A percentile compares a stretch with the other conserved stretches of the same genome.
These are phyloP conservation scores for Pterocles orientalis DNA, from an alignment of 2,113 vertebrate species.

Conservation along the genomic window DNA sequence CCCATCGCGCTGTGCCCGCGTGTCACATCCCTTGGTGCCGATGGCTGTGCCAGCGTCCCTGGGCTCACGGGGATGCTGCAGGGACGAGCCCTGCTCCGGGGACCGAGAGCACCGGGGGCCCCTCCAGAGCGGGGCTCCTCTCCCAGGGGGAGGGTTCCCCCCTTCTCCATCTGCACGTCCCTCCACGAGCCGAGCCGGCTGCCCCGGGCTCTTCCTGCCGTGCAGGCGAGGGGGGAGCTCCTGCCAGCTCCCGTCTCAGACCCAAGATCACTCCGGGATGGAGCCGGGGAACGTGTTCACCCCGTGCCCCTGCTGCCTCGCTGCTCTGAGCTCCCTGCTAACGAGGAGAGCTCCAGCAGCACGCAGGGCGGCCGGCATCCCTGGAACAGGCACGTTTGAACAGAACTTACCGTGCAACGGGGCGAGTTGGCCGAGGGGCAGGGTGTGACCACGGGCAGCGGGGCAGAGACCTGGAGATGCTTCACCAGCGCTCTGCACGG, in stretches of 20 bases:
- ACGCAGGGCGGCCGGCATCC: accelerated
- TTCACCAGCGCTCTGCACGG: not conserved
- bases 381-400: no score
- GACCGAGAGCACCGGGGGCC: not conserved
- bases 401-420: not conserved
- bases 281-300: no score
- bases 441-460: not conserved
- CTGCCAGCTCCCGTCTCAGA: not conserved
- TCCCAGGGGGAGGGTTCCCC: not conserved
- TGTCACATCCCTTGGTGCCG: not conserved
- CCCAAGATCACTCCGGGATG: not conserved
- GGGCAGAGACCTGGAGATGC: not conserved
- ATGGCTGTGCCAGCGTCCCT: not conserved
- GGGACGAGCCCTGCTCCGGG: not conserved
- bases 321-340: not conserved
- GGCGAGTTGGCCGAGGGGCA: not conserved
- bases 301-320: not conserved
- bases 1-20: not conserved
- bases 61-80: not conserved
- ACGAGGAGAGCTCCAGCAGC: not conserved
- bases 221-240: not conserved
- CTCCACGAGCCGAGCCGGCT: not conserved
- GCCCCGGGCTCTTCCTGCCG: not conserved
- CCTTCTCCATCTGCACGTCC: not conserved
- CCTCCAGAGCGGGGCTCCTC: no score